Evolutionary conservation across 2,888 invertebrate genomes (phyloP), one percentile per base, ranked within the genome.

Genomic region (Trimorus sp.): DNA sequence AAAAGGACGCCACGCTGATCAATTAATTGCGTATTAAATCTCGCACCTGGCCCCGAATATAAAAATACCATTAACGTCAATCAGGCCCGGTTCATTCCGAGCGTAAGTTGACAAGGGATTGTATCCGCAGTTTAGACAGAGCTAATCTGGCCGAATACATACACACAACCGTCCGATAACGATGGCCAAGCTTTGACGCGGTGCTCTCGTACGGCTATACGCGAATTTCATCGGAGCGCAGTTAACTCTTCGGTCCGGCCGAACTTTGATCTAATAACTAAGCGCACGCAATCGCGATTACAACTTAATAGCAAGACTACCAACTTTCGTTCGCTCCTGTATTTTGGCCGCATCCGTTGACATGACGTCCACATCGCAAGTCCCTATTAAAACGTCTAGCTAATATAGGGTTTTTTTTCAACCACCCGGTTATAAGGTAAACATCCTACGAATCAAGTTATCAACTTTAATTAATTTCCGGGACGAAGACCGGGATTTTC

Each of bases 231-330:
- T 87, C 84, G 85, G 82, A 88, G 89, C 86, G 87, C 86, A 87
- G 88, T 89, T 89, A 89, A 87, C 88, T 87, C 79, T 78, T 84
- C 84, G 82, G 82, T 56, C 85, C 84, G 83, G 86, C 86, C 87
- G 84, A 90, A 90, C 86, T 90, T 89, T 87, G 88, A 89, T 88
- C 87, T 89, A 90, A 90, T 89, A 89, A 89, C 88, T 82, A 85
- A 79, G 75, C 77, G 85, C 89, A 90, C 90, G 90, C 89, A 85
- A 90, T 85, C 85, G 76, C 85, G 89, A 89, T 89, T 89, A 89
- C 86, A 89, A 89, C 89, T 89, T 89, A 88, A 89, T 87, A 83
- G 84, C 73, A 56, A 76, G 48, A 74, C 68, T 58, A 26, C 7
- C 48, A 69, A 51, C 56, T 63, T 69, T 62, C 62, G 49, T 58